Base-by-base conservation (phyloP, 2,797 vertebrate species). In the Yasuhikotakia modesta region DNA sequence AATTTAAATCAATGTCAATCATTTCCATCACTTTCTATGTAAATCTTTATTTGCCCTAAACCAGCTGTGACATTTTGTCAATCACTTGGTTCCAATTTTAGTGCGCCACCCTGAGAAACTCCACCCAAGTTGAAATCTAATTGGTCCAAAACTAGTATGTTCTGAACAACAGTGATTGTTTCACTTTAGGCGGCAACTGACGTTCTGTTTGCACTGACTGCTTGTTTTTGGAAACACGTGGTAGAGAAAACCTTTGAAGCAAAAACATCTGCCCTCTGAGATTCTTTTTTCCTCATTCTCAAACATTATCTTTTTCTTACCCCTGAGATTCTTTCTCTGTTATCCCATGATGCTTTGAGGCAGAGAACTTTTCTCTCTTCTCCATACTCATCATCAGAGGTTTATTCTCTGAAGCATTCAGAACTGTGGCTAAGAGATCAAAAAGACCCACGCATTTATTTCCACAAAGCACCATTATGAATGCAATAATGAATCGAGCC, bases 371-470 rank as follows among this genome's bases (percentile, higher is more conserved):
- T 61, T 53, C 35, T 39, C 30, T 39, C 27, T 52, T 32, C 27
- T 32, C 12, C 46, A 52, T 7, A 43, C 69, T 45, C 32, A 57
- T 45, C 32, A 57, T 14, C 30, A 39, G n/a, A 21, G 12, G 14
- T 19, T 35, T 52, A 39, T 19, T 2, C 16, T 78, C 70, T 73
- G n/a, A 27, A 58, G 65, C 30, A 58, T 43, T 52, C 63, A 19
- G 43, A 58, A 55, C 21, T 13, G 64, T 22, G 19, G 52, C 39
- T 35, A 39, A 7, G 17, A 58, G 63, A 73, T 43, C 71, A 79
- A 53, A 63, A 24, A 21, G 43, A 70, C 76, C 43, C 71, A 79
- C 76, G 50, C 71, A n/a, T 43, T 43, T 66, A 50, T 58, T 66
- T 52, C 60, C 74, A 46, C 27, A 35, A 46, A 45, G 35, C 43